Percentiles rank a stretch among this genome's conserved stretches.
These are phyloP conservation scores for Rhopilema esculentum DNA, from an alignment of 30 jellyfish, hydroid and myxozoan genomes.

Conservation along the genomic window DNA sequence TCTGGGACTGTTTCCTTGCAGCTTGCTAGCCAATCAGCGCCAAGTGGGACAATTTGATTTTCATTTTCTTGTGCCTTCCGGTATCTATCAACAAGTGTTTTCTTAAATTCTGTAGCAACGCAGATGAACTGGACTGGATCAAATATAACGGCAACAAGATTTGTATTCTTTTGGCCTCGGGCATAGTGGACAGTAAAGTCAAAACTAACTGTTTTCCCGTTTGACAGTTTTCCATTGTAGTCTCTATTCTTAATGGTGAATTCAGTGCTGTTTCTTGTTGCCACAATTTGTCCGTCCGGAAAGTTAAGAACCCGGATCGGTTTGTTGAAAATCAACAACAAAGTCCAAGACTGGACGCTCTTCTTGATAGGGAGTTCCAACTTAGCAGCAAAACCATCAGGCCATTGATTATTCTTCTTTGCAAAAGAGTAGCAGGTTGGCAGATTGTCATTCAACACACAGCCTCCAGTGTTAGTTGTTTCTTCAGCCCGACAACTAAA, in stretches of 20 bases:
- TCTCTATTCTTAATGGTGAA: slow-evolving; percentile 50
- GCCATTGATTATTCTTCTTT: slow-evolving; percentile 33
- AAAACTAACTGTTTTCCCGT: slow-evolving; percentile 20
- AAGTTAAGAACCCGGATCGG: slow-evolving; percentile 25
- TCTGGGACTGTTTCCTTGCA: slow-evolving; percentile 36
- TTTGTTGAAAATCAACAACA: slow-evolving; percentile 44
- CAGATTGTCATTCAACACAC: neutral
- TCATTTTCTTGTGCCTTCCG: neutral
- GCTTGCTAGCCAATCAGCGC: slow-evolving; percentile 51
- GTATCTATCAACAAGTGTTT: slow-evolving; percentile 43
- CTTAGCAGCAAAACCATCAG: slow-evolving; percentile 41
- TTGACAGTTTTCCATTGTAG: slow-evolving; percentile 39
- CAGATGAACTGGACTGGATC: slow-evolving; percentile 64
- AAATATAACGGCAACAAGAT: slow-evolving; percentile 46
- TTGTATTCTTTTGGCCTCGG: slow-evolving; percentile 20
- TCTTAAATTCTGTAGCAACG: slow-evolving; percentile 6
- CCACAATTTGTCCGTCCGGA: slow-evolving; percentile 45
- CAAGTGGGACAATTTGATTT: slow-evolving; percentile 11
- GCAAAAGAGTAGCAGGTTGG: slow-evolving; percentile 3
- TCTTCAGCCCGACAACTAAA: slow-evolving; percentile 40
- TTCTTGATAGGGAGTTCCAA: slow-evolving; percentile 35
- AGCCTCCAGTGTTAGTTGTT: neutral
- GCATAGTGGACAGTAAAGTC: slow-evolving; percentile 39
- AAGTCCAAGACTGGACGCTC: slow-evolving; percentile 36
- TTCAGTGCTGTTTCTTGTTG: slow-evolving; percentile 45